Conservation (phyloP, 2,888 invertebrate genomes). For the Toxonevra muliebris region DNA sequence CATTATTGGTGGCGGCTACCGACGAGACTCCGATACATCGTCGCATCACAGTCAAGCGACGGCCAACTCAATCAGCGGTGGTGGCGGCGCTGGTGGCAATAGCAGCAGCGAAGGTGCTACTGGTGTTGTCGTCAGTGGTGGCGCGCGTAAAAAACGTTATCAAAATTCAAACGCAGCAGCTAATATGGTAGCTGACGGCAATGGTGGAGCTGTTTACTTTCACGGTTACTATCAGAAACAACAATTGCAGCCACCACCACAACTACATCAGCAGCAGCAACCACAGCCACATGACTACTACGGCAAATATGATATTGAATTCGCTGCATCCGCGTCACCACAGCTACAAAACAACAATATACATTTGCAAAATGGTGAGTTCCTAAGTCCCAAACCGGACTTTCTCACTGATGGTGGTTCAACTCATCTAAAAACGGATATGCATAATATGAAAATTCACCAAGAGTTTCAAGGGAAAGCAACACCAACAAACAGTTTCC, state of each 20-base stretch:
- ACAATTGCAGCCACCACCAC: conserved; percentile 35
- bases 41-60: conserved; percentile 47
- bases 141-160: conserved; percentile 52
- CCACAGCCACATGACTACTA: conserved; percentile 58
- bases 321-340: conserved; percentile 42
- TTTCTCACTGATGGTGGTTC: conserved; percentile 39
- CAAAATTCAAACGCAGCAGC: conserved; percentile 41
- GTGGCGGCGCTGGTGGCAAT: conserved; percentile 29
- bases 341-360: conserved; percentile 44
- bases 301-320: conserved; percentile 63
- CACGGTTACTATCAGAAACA: conserved; percentile 53
- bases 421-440: conserved; percentile 43
- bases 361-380: conserved; percentile 50
- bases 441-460: conserved; percentile 48
- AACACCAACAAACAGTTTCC: conserved; percentile 45
- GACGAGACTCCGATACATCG: conserved; percentile 52
- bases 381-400: conserved; percentile 57
- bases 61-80: conserved; percentile 45
- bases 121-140: conserved; percentile 18
- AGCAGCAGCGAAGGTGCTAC: conserved; percentile 6
- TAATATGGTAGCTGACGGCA: conserved; percentile 34
- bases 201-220: conserved; percentile 52
- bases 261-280: conserved; percentile 39
- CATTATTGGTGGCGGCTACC: conserved; percentile 41
- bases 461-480: conserved; percentile 45